Base-by-base conservation (phyloP, 2,113 vertebrate genomes). In the Corythaixoides concolor region DNA sequence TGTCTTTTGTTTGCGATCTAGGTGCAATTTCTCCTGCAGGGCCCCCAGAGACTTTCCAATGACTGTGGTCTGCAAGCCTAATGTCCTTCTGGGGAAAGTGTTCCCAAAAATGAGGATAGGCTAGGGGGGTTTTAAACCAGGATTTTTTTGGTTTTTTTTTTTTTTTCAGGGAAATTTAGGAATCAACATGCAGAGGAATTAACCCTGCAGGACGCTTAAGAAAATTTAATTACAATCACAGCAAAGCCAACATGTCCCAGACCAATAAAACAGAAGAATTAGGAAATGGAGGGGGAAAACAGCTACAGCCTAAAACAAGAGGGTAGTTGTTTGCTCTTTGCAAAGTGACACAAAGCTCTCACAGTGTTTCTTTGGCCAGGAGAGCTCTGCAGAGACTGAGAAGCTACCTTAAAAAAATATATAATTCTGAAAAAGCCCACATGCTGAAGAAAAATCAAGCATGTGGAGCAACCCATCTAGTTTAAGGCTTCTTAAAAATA, bases 41-140 rank as follows among this genome's bases (percentile, higher is more conserved):
- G 39, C 22, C 7, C 28, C 27, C 72, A 49, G 35, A 73, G 47
- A 9, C 18, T 53, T 86, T 58, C 63, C 59, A 13, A 5, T 19
- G 59, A 56, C 8, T 28, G 55, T 59, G 53, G n/a, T 62, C 55
- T 77, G 50, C 37, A 93, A 86, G 27, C 11, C 37, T 52, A 19
- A 56, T 33, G 47, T 59, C 35, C 26, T 94, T 62, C 32, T 12
- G 14, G 55, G n/a, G 37, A 80, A 72, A 83, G 10, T 9, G 13
- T 13, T 72, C 37, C 35, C 16, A 0, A 23, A 67, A 91, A 47
- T 55, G 8, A 39, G 2, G 1, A 41, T 39, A 39, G 0, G 2
- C n/a, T 63, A 63, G 11, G 11, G 3, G 6, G 7, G 1, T 27
- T 50, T 75, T 37, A 64, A 84, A 32, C 18, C 3, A 32, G 8